Conservation (phyloP, 2,113 vertebrate genomes). For the Lasiurus borealis region DNA sequence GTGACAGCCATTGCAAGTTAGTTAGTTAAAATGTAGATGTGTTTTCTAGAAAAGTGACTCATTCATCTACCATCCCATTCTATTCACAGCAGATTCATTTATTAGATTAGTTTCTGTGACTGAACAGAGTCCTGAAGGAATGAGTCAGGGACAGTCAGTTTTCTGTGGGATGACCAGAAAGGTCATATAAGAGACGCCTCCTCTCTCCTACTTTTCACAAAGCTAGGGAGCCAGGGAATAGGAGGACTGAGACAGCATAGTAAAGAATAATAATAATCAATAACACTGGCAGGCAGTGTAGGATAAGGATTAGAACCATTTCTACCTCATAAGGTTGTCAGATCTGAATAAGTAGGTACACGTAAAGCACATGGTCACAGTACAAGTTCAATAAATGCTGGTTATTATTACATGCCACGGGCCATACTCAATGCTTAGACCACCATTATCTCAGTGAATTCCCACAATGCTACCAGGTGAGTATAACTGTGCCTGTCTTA, state of each 20-base stretch:
- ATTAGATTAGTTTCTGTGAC: not conserved
- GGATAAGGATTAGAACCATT: not conserved
- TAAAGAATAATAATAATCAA: not conserved
- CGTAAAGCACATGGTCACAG: not conserved
- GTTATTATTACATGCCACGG: not conserved
- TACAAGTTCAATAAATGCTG: not conserved
- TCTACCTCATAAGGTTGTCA: not conserved
- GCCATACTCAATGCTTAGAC: not conserved
- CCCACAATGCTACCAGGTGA: not conserved
- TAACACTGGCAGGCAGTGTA: accelerated
- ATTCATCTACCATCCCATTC: not conserved
- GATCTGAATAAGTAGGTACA: not conserved
- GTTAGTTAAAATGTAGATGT: constrained; percentile 39
- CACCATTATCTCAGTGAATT: not conserved
- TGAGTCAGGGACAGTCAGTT: not conserved
- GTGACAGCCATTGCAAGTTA: constrained; percentile 1
- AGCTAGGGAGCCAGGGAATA: not conserved
- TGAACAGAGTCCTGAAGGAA: not conserved
- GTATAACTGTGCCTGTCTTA: not conserved
- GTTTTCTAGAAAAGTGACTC: constrained; percentile 7
- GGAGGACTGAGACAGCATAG: not conserved
- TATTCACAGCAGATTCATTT: not conserved
- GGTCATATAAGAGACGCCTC: not conserved
- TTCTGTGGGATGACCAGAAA: not conserved
- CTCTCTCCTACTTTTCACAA: not conserved